Conservation (phyloP, 2,113 vertebrate genomes). For the Tenebrosternarchus preto region DNA sequence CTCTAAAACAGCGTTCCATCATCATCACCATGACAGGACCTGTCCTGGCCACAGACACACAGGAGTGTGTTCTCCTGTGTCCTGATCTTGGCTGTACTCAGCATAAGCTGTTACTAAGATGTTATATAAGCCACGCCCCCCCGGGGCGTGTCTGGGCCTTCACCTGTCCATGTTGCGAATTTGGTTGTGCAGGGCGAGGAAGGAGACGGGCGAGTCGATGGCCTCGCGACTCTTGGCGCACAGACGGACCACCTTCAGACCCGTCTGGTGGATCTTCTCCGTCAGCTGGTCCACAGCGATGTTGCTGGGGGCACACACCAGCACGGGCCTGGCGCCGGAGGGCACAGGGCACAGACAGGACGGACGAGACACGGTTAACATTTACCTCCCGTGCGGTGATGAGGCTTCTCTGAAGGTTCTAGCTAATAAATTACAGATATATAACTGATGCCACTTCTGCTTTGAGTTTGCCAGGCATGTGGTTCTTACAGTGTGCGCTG, state of each 20-base stretch:
- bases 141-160: too few species aligned
- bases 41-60: background rate
- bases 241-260: slow-evolving; percentile 95
- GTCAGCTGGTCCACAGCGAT: slow-evolving; percentile 97
- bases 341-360: background rate
- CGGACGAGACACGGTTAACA: too few species aligned
- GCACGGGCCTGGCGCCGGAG: slow-evolving; percentile 80
- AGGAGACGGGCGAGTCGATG: slow-evolving; percentile 96
- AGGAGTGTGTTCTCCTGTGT: too few species aligned
- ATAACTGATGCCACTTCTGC: too few species aligned
- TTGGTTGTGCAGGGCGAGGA: slow-evolving; percentile 96
- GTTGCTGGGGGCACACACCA: slow-evolving; percentile 97
- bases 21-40: background rate
- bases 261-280: slow-evolving; percentile 97
- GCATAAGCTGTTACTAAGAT: too few species aligned
- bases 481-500: too few species aligned
- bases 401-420: too few species aligned
- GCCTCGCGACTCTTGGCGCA: slow-evolving; percentile 97
- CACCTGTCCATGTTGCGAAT: slow-evolving; percentile 99
- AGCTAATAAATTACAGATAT: too few species aligned
- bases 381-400: too few species aligned
- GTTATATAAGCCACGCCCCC: too few species aligned
- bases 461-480: too few species aligned
- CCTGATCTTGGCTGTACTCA: too few species aligned
- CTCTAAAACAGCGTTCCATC: background rate